Base-by-base conservation (phyloP, 2,888 invertebrate species). In the Volucella inanis region DNA sequence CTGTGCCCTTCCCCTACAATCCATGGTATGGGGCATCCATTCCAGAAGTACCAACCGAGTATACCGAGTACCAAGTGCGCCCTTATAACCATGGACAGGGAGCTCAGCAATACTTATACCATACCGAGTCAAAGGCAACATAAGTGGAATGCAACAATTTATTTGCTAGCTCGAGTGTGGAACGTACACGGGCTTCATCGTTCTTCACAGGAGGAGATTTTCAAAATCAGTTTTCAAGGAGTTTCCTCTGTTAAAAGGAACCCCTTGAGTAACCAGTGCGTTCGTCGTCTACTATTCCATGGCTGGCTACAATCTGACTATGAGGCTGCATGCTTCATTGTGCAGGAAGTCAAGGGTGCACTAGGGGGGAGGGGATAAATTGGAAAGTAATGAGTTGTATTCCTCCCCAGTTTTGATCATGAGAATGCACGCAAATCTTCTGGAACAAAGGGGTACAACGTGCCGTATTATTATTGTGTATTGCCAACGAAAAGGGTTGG, bases 91-190 rank as follows among this genome's bases (percentile, higher is more conserved):
- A 31, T 57, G 39, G 22, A 49, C 0, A 43, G 15, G 3, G 12
- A 39, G 43, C 54, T 14, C 54, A 67, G 31, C 43, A 68, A 45
- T 45, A 31, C 3, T 6, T 31, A 6, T 31, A 31, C 31, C 31
- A 6, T 31, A 50, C 31, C 39, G 18, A 55, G 12, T 22, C 14
- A 50, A 71, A 55, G 55, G 55, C 38, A 64, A 18, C 49, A 49
- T 55, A 59, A 76, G 81, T 77, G 68, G 76, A 76, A 65, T 76
- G 81, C 81, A 81, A 81, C 81, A 81, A 81, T 81, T 81, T 81
- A 76, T 81, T 81, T 76, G 57, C 81, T 57, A 43, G 18, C 81
- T 59, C 15, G 50, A 76, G 76, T 59, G 52, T 15, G 38, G 59
- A 31, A 62, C 61, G 61, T 52, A 68, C 49, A 64, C 57, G 70